Evolutionary conservation across 2,113 vertebrate genomes (phyloP).

Genomic region (Campylomormyrus tamandua): DNA sequence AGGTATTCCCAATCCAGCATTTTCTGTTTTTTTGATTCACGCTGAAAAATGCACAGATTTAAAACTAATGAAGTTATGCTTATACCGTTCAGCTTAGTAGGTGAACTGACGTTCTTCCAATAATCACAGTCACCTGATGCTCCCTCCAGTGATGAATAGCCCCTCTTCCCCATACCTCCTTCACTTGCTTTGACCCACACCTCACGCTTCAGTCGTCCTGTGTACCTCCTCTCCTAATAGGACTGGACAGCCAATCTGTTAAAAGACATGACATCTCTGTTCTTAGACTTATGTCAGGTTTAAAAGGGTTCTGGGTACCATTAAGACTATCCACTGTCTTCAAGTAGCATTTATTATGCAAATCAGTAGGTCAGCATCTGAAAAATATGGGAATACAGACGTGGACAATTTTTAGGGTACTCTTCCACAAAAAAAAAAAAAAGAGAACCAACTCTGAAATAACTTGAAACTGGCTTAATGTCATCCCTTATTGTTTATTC

Average conservation of each 20-base stretch:
- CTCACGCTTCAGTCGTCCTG: not conserved
- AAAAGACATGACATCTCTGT: slow-evolving; percentile 10
- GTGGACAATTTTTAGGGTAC: too few species aligned
- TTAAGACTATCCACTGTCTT: not conserved
- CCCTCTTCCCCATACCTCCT: not conserved
- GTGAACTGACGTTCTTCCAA: not conserved
- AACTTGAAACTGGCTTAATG: too few species aligned
- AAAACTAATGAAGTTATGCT: not conserved
- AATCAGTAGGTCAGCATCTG: not conserved
- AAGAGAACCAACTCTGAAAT: too few species aligned
- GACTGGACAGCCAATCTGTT: slow-evolving; percentile 4
- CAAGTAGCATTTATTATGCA: not conserved
- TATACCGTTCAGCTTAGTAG: not conserved
- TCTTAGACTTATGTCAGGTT: slow-evolving; percentile 12
- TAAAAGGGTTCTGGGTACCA: not conserved
- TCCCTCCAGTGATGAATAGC: not conserved
- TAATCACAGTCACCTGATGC: not conserved
- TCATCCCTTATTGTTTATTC: too few species aligned
- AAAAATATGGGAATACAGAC: not conserved
- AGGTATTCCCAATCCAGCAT: not conserved
- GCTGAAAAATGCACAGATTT: not conserved
- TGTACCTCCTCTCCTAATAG: slow-evolving; percentile 11
- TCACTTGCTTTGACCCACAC: not conserved
- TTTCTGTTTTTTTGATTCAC: not conserved
- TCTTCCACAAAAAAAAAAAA: too few species aligned